phyloP scores from a whole-genome alignment of 1,140 invertebrate genomes.

The Caenorhabditis briggsae region DNA sequence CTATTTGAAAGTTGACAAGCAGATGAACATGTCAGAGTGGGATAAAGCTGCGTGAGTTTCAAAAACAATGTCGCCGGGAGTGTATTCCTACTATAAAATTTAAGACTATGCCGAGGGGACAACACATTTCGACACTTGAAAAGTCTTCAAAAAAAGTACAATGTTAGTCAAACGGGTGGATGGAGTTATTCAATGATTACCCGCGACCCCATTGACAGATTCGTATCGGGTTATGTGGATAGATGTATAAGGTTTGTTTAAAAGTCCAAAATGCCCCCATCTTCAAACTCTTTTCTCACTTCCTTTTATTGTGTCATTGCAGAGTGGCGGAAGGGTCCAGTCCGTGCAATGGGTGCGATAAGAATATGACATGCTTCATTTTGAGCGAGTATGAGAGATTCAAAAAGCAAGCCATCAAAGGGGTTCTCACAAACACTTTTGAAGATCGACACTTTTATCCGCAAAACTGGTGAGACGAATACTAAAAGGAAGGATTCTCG shows the following conservation, averaged over 20 bases:
- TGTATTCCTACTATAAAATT: background rate
- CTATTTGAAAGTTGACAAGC: conserved; percentile 21
- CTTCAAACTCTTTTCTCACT: background rate
- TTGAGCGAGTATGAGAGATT: conserved; percentile 56
- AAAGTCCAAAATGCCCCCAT: background rate
- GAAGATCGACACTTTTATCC: conserved; percentile 62
- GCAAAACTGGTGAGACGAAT: conserved; percentile 57
- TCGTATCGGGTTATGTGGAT: conserved; percentile 61
- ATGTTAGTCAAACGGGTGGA: background rate
- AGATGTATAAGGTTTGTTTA: conserved; percentile 60
- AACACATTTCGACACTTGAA: conserved; percentile 37
- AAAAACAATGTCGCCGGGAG: too few relatives aligned
- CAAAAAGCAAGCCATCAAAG: conserved; percentile 24
- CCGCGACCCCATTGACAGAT: conserved; percentile 58
- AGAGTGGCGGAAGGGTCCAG: conserved; percentile 42
- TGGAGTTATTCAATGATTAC: conserved; percentile 50
- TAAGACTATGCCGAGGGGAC: conserved; percentile 26
- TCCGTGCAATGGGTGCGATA: conserved; percentile 60
- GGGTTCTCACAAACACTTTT: conserved; percentile 48
- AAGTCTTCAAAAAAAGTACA: conserved; percentile 13
- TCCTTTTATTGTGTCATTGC: conserved; percentile 35
- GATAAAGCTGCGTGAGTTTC: conserved; percentile 33
- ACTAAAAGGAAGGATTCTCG: background rate
- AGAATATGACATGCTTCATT: conserved; percentile 62
- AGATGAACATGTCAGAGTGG: conserved; percentile 43